Conservation (phyloP, 1,140 invertebrate species). For the Campoletis sonorensis region DNA sequence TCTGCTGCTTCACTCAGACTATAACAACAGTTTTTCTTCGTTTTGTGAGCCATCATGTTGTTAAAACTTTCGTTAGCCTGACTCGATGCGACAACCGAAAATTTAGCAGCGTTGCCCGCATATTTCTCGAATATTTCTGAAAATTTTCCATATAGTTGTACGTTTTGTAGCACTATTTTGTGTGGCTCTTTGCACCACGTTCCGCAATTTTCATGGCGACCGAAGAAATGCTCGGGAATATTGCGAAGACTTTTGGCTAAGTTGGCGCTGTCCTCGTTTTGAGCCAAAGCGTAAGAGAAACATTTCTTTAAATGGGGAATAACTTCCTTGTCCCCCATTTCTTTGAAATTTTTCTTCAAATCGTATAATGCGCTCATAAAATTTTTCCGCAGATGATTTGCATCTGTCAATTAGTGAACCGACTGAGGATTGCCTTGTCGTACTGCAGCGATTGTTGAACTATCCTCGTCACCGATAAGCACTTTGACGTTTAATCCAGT, state of each 20-base stretch:
- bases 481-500: not conserved
- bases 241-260: no score
- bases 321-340: not conserved
- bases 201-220: no score
- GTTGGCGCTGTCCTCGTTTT: not conserved
- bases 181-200: no score
- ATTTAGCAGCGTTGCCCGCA: not conserved
- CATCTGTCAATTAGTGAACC: not conserved
- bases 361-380: not conserved
- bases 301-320: constrained; percentile 7
- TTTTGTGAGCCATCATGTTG: constrained; percentile 33
- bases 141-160: not conserved
- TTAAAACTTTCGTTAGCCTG: constrained; percentile 43
- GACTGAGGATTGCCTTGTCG: not conserved
- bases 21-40: constrained; percentile 38
- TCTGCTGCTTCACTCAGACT: constrained; percentile 43
- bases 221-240: no score
- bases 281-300: not conserved
- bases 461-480: constrained; percentile 4
- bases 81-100: constrained; percentile 25
- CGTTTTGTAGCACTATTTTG: not conserved
- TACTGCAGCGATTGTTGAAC: constrained; percentile 1
- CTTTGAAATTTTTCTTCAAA: not conserved
- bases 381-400: not conserved
- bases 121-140: not conserved